Evolutionary conservation across 2,113 vertebrate genomes (phyloP).

Genomic region (Riparia riparia): DNA sequence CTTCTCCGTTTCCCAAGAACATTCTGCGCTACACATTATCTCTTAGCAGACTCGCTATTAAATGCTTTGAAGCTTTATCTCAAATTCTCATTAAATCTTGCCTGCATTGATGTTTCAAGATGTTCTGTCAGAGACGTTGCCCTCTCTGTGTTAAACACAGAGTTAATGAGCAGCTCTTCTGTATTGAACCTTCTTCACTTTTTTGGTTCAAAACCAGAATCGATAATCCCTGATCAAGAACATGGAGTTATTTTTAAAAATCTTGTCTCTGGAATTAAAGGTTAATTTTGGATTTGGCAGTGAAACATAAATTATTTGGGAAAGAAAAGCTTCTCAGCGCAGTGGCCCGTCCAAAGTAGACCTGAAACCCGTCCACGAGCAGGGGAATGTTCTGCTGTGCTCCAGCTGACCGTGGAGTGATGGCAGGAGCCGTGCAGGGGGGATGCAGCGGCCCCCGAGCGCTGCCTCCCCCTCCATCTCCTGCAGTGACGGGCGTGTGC

Average conservation of each 20-base stretch:
- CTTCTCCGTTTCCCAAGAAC: background rate
- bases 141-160: background rate
- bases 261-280: background rate
- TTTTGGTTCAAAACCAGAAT: background rate
- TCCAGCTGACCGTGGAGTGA: accelerated
- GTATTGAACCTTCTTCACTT: background rate
- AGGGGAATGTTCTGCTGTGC: background rate
- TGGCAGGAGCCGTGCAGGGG: background rate
- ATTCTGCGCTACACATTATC: background rate
- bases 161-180: background rate
- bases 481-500: background rate
- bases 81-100: background rate
- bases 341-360: accelerated
- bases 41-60: background rate
- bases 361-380: background rate
- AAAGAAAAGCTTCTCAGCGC: background rate
- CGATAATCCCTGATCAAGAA: background rate
- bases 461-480: too few relatives aligned
- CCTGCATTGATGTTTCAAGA: background rate
- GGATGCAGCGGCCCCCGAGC: background rate
- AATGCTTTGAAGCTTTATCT: background rate
- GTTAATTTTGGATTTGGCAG: background rate
- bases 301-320: background rate
- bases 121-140: accelerated
- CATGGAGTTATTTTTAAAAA: background rate